Percentiles rank a stretch among this genome's conserved stretches.
phyloP scores from a whole-genome alignment of 2,113 vertebrate species.

The Tragelaphus strepsiceros region DNA sequence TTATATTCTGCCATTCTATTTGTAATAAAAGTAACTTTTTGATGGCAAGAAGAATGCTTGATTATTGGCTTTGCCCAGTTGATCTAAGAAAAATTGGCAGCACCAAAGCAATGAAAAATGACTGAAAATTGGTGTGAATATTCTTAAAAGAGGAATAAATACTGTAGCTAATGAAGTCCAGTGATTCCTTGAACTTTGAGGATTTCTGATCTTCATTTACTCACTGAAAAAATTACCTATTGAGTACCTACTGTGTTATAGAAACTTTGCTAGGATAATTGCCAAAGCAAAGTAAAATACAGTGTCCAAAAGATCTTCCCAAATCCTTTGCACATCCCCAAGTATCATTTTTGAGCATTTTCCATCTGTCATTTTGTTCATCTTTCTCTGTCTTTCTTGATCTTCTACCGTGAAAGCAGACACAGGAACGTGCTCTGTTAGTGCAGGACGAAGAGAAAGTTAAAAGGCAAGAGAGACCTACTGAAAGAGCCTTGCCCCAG shows the following conservation, averaged over 20 bases:
- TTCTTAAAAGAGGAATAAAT: conserved; percentile 3
- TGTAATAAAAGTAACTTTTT: conserved; percentile 42
- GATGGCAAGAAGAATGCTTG: conserved; percentile 19
- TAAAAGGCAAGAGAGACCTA: conserved; percentile 84
- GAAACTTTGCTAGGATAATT: conserved; percentile 22
- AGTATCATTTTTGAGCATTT: conserved; percentile 80
- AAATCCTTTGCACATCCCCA: conserved; percentile 86
- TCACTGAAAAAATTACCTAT: neutral
- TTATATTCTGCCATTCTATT: conserved; percentile 68
- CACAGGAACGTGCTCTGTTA: conserved; percentile 85
- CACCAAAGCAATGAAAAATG: neutral
- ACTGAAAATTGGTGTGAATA: neutral
- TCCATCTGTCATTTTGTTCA: conserved; percentile 91
- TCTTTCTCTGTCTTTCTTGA: conserved; percentile 95
- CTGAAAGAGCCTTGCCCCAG: conserved; percentile 80
- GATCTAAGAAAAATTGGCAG: conserved; percentile 15
- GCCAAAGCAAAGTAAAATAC: neutral
- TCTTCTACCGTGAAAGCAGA: conserved; percentile 91
- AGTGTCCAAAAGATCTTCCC: conserved; percentile 35
- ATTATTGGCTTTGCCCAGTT: neutral
- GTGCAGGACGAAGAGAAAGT: conserved; percentile 88
- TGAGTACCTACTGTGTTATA: neutral
- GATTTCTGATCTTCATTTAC: conserved; percentile 15
- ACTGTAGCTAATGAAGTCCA: neutral
- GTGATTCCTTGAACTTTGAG: neutral